phyloP scores from a whole-genome alignment of 2,888 invertebrate genomes.

The Alviniconcha strummeri region DNA sequence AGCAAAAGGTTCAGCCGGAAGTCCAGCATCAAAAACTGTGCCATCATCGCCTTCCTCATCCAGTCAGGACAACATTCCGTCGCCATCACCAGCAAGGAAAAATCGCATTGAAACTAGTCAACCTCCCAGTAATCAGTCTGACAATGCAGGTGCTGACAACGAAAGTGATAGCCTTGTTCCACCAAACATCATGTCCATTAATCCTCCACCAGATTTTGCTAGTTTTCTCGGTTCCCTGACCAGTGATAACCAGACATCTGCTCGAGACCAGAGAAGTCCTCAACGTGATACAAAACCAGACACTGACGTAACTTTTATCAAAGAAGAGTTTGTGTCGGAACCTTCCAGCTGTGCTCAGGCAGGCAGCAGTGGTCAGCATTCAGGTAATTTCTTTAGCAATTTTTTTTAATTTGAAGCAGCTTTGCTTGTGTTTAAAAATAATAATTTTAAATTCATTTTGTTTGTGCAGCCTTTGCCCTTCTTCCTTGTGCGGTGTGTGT shows the following conservation, averaged over 20 bases:
- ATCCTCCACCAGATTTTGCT: slow-evolving; percentile 24
- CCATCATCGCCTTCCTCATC: slow-evolving; percentile 33
- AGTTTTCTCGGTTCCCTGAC: slow-evolving; percentile 29
- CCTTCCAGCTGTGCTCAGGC: slow-evolving; percentile 33
- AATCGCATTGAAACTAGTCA: slow-evolving; percentile 24
- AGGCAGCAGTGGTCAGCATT: slow-evolving; percentile 26
- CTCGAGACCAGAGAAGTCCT: slow-evolving; percentile 19
- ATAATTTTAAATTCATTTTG: not conserved
- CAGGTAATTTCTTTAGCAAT: slow-evolving; percentile 23
- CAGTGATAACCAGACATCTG: slow-evolving; percentile 15
- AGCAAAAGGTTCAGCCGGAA: slow-evolving; percentile 25
- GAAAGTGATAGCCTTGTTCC: slow-evolving; percentile 12
- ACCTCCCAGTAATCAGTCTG: slow-evolving; percentile 11
- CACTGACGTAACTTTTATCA: slow-evolving; percentile 32
- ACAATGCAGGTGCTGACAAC: slow-evolving; percentile 16
- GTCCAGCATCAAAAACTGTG: slow-evolving; percentile 31
- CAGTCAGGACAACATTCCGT: slow-evolving; percentile 35
- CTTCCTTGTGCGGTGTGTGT: too few species aligned
- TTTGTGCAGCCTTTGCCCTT: not conserved
- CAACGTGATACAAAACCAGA: slow-evolving; percentile 27
- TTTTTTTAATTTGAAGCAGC: too few species aligned
- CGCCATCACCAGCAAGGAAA: slow-evolving; percentile 23
- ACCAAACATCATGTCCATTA: slow-evolving; percentile 17
- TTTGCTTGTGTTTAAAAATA: not conserved
- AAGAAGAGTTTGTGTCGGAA: slow-evolving; percentile 28